phyloP scores from a whole-genome alignment of 2,797 vertebrate genomes.

The Characodon lateralis region DNA sequence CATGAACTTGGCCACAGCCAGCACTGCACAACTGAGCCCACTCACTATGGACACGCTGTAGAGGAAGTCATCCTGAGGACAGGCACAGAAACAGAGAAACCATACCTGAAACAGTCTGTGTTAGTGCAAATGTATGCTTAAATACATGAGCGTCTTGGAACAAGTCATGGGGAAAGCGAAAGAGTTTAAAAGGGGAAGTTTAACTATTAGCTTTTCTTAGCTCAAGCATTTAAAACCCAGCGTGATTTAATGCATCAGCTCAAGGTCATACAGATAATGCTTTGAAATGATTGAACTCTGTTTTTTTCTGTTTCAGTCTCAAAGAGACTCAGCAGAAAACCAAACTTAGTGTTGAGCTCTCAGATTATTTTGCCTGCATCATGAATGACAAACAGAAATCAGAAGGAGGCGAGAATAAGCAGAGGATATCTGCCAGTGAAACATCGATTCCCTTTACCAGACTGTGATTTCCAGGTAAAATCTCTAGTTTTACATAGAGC shows the following conservation, averaged over 20 bases:
- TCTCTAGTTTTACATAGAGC: background rate
- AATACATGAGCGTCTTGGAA: background rate
- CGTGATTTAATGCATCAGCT: conserved; percentile 24
- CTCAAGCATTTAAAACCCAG: conserved; percentile 40
- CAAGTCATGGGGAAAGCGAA: background rate
- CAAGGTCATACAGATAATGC: conserved; percentile 45
- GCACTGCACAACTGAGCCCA: conserved; percentile 88
- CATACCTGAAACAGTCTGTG: background rate
- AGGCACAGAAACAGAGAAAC: conserved; percentile 10
- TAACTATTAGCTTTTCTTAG: conserved; percentile 25
- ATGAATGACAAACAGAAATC: background rate
- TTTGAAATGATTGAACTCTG: conserved; percentile 21
- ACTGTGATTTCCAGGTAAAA: background rate
- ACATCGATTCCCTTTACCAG: background rate
- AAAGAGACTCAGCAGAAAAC: conserved; percentile 51
- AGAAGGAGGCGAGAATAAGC: background rate
- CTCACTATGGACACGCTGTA: conserved; percentile 95
- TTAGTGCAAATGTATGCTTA: background rate
- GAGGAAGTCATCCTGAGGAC: conserved; percentile 90
- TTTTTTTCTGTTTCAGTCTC: conserved; percentile 29
- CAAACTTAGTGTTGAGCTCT: conserved; percentile 24
- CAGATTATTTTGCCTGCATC: conserved; percentile 49
- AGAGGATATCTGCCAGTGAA: conserved; percentile 9
- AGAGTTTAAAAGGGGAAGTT: background rate
- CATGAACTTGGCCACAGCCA: conserved; percentile 95